Evolutionary conservation across 2,113 vertebrate genomes (phyloP).

Genomic region (Apteryx owenii): DNA sequence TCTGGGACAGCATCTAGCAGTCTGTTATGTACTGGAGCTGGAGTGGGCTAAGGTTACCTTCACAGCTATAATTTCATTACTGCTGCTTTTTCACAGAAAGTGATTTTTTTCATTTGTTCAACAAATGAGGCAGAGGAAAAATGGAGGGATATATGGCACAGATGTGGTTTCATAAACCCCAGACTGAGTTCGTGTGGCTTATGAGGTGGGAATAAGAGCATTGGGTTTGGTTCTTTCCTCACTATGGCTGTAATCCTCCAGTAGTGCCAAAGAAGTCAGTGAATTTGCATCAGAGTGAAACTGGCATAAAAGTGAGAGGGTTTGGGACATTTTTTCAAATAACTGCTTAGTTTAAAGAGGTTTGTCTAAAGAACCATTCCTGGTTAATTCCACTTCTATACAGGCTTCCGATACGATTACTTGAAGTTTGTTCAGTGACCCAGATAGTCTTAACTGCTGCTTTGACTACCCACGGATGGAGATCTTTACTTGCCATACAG

Average conservation of each 20-base stretch:
- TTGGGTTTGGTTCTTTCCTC: neutral
- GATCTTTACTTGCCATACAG: neutral
- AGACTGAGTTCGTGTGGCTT: neutral
- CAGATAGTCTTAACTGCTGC: neutral
- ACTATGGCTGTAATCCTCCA: neutral
- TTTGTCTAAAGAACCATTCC: neutral
- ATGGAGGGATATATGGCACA: neutral
- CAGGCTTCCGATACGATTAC: neutral
- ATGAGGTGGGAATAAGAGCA: conserved; percentile 15
- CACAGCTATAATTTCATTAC: conserved; percentile 33
- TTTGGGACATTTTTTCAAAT: neutral
- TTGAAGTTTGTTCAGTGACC: neutral
- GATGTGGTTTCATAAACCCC: conserved; percentile 45
- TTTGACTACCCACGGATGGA: neutral
- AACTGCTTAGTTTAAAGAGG: neutral
- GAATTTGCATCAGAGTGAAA: neutral
- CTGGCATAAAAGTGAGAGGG: neutral
- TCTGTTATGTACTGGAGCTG: neutral
- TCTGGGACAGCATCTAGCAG: neutral
- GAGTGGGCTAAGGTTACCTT: conserved; percentile 45
- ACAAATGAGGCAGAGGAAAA: conserved; percentile 40
- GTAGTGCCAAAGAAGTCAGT: neutral
- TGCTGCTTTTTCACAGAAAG: conserved; percentile 31
- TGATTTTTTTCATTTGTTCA: conserved; percentile 50
- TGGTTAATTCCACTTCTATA: neutral